Conservation (phyloP, 2,888 invertebrate species). For the Tetheella fluctuosa region DNA sequence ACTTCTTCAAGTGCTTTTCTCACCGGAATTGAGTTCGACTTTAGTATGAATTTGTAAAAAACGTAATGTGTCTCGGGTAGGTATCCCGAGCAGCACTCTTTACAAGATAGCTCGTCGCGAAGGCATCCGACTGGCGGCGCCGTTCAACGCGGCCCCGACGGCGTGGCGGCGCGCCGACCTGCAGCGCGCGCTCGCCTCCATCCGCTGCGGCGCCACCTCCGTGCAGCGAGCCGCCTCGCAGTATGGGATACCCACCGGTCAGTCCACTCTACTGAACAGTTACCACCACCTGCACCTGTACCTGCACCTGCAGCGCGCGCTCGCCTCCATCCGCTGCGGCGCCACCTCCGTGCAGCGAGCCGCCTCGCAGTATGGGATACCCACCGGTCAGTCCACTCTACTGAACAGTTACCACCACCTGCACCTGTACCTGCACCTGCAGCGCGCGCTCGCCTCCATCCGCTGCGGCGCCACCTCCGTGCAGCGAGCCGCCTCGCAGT, state of each 20-base stretch:
- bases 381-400: too few species aligned
- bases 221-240: slow-evolving; percentile 94
- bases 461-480: too few species aligned
- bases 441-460: too few species aligned
- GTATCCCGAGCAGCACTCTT: slow-evolving; percentile 95
- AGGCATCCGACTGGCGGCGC: slow-evolving; percentile 94
- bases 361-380: too few species aligned
- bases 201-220: slow-evolving; percentile 91
- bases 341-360: too few species aligned
- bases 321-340: too few species aligned
- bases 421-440: too few species aligned
- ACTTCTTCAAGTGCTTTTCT: background rate
- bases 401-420: too few species aligned
- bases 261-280: background rate
- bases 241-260: slow-evolving; percentile 93
- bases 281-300: too few species aligned
- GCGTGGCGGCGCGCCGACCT: slow-evolving; percentile 94
- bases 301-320: too few species aligned
- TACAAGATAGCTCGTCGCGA: slow-evolving; percentile 96
- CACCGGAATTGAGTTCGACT: background rate
- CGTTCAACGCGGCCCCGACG: slow-evolving; percentile 95
- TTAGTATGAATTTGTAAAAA: background rate
- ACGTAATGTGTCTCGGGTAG: slow-evolving; percentile 48
- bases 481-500: too few species aligned
- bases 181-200: slow-evolving; percentile 91